Conservation (phyloP, 2,888 invertebrate genomes). For the Dryadula phaetusa region DNA sequence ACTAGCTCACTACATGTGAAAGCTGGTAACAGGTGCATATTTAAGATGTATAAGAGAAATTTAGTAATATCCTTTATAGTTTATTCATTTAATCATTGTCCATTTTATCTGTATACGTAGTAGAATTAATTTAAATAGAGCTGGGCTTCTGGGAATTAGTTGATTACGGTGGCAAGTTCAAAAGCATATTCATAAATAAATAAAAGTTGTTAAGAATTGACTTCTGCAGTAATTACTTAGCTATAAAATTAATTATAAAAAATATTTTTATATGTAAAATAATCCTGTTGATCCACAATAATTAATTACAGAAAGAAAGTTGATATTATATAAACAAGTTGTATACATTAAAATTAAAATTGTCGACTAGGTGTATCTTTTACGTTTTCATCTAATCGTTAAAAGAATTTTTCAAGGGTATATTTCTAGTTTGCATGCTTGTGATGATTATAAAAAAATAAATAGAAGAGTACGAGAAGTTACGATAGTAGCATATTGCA, state of each 20-base stretch:
- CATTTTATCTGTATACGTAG: slow-evolving; percentile 48
- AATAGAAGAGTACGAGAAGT: neutral
- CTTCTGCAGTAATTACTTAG: slow-evolving; percentile 60
- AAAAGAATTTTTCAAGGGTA: too few relatives aligned
- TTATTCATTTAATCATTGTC: slow-evolving; percentile 44
- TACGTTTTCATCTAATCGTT: too few relatives aligned
- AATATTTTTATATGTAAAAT: slow-evolving; percentile 53
- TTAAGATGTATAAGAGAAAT: slow-evolving; percentile 64
- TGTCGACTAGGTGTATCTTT: neutral
- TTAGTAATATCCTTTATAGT: slow-evolving; percentile 51
- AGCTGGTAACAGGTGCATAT: slow-evolving; percentile 71
- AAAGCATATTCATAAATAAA: slow-evolving; percentile 63
- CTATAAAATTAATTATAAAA: slow-evolving; percentile 14
- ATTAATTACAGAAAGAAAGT: neutral
- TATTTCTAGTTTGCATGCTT: too few relatives aligned
- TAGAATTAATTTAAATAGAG: slow-evolving; percentile 57
- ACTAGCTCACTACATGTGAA: slow-evolving; percentile 67
- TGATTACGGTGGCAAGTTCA: slow-evolving; percentile 65
- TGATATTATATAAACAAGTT: neutral
- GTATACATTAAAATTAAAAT: neutral
- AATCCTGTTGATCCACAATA: neutral
- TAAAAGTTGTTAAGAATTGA: slow-evolving; percentile 61
- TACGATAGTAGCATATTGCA: slow-evolving; percentile 27
- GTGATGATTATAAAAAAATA: neutral
- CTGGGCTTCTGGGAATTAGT: slow-evolving; percentile 57